Evolutionary conservation across 2,797 vertebrate genomes (phyloP).

Genomic region (Lepilemur ruficaudatus): DNA sequence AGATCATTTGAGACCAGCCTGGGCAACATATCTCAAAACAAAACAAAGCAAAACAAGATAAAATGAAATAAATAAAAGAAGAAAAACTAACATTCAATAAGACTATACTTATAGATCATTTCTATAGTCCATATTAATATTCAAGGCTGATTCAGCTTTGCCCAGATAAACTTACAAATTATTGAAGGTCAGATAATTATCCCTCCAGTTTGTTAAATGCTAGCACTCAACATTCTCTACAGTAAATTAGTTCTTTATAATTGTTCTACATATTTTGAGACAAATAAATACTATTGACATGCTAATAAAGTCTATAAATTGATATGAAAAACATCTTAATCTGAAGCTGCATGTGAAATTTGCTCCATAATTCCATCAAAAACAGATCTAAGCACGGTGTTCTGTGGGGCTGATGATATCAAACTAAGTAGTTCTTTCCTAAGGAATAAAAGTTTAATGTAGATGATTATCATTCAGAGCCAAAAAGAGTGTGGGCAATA

Average conservation of each 20-base stretch:
- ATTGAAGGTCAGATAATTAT: slow-evolving; percentile 3
- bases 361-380: not conserved
- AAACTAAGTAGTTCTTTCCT: not conserved
- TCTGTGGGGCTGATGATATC: not conserved
- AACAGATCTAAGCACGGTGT: not conserved
- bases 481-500: not conserved
- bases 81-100: not conserved
- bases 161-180: not conserved
- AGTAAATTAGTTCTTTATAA: slow-evolving; percentile 39
- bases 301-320: slow-evolving; percentile 2
- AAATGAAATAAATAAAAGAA: not conserved
- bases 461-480: not conserved
- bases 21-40: not conserved
- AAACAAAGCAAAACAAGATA: not conserved
- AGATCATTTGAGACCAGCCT: not conserved
- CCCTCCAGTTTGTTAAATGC: not conserved
- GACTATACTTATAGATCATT: not conserved
- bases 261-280: slow-evolving; percentile 29
- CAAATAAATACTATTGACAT: slow-evolving; percentile 25
- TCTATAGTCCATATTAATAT: not conserved
- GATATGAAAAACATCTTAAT: slow-evolving; percentile 10
- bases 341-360: not conserved
- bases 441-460: not conserved
- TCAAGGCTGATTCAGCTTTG: slow-evolving; percentile 40
- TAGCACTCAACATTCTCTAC: not conserved